These are phyloP conservation scores for Mionectes olivaceus DNA, from an alignment of 2,797 vertebrate species.

Conservation along the genomic window DNA sequence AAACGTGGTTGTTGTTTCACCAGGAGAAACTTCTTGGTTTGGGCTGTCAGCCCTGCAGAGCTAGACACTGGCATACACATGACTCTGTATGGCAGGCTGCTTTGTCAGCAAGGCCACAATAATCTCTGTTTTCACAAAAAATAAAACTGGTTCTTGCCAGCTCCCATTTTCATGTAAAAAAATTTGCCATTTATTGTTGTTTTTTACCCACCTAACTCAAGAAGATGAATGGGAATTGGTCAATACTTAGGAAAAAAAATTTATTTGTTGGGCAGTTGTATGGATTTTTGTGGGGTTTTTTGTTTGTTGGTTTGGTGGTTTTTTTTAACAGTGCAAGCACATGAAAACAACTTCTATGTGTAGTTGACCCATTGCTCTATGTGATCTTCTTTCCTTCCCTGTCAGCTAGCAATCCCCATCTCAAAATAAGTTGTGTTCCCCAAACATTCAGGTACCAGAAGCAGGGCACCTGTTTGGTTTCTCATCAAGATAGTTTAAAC, in stretches of 20 bases:
- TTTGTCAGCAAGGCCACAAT: neutral
- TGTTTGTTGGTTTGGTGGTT: neutral
- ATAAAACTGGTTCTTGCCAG: neutral
- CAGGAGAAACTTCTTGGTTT: neutral
- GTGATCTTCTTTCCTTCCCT: neutral
- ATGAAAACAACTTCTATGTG: neutral
- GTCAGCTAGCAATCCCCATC: neutral
- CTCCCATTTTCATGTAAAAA: neutral
- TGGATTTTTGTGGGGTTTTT: neutral
- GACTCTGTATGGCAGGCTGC: neutral
- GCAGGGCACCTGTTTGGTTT: neutral
- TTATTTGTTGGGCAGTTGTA: neutral
- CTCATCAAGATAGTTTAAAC: neutral
- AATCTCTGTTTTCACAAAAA: neutral
- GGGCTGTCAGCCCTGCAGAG: neutral
- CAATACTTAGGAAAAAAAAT: neutral
- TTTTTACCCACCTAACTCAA: neutral
- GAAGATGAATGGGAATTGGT: neutral
- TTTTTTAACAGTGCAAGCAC: neutral
- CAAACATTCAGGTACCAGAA: neutral
- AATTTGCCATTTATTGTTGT: neutral
- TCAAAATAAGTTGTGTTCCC: neutral
- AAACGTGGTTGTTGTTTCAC: neutral
- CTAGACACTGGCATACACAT: accelerated
- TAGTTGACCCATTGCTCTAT: neutral